phyloP scores from a whole-genome alignment of 64 coral and sea anemone genomes.

The Catalaphyllia jardinei region DNA sequence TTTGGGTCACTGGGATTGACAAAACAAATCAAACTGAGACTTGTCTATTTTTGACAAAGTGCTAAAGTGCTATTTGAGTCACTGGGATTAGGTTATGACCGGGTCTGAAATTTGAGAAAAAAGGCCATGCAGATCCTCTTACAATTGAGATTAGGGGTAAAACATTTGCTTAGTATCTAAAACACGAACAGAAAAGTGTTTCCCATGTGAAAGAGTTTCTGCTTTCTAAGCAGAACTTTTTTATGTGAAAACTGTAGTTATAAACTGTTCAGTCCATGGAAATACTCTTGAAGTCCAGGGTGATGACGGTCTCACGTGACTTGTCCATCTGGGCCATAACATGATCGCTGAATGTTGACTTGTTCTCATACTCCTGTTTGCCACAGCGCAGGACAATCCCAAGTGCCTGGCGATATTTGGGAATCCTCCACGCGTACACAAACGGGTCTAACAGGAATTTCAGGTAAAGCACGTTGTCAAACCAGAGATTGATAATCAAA shows the following conservation, averaged over 20 bases:
- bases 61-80: too few species aligned
- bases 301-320: not conserved
- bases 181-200: too few species aligned
- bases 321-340: not conserved
- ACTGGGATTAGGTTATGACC: too few species aligned
- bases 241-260: not conserved
- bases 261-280: not conserved
- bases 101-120: too few species aligned
- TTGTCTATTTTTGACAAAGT: too few species aligned
- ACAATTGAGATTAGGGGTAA: too few species aligned
- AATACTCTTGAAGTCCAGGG: not conserved
- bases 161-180: too few species aligned
- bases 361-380: not conserved
- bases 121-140: too few species aligned
- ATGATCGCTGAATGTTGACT: not conserved
- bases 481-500: conserved; percentile 6
- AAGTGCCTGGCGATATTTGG: conserved; percentile 35
- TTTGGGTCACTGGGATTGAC: too few species aligned
- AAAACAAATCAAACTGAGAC: too few species aligned
- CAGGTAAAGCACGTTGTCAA: conserved; percentile 30
- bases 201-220: too few species aligned
- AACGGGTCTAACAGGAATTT: conserved; percentile 54
- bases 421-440: conserved; percentile 57
- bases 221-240: too few species aligned
- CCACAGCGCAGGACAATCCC: not conserved